Conservation (phyloP, 2,797 vertebrate genomes). For the Sardinella longiceps region DNA sequence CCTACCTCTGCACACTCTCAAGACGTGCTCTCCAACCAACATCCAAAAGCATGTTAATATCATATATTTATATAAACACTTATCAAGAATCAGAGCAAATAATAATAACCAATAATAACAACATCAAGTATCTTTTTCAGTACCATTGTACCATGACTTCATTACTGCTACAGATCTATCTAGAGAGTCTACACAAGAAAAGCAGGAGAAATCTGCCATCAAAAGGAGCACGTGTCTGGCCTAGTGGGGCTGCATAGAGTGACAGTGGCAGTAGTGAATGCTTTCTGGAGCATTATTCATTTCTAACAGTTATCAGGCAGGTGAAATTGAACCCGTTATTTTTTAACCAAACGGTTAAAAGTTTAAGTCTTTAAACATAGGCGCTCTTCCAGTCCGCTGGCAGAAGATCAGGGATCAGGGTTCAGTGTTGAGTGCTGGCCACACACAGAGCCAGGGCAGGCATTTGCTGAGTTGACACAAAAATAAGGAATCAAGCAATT, state of each 20-base stretch:
- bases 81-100: background rate
- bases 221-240: background rate
- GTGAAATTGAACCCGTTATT: background rate
- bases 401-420: background rate
- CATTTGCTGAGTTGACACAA: background rate
- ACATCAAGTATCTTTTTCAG: background rate
- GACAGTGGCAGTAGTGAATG: background rate
- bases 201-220: background rate
- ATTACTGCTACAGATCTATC: slow-evolving; percentile 1
- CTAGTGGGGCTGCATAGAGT: background rate
- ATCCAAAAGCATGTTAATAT: background rate
- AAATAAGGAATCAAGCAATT: background rate
- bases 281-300: background rate
- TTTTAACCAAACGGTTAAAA: background rate
- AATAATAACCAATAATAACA: background rate
- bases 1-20: background rate
- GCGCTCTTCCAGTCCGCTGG: background rate
- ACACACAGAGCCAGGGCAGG: background rate
- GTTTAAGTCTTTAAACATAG: background rate
- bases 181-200: background rate
- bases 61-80: background rate
- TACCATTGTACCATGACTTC: background rate
- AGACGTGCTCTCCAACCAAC: background rate
- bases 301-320: background rate
- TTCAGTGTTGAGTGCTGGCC: background rate